A percentile compares a stretch with the other conserved stretches of the same genome.
Evolutionary conservation across 2,797 vertebrate genomes (phyloP).

Genomic region (Selene dorsalis): DNA sequence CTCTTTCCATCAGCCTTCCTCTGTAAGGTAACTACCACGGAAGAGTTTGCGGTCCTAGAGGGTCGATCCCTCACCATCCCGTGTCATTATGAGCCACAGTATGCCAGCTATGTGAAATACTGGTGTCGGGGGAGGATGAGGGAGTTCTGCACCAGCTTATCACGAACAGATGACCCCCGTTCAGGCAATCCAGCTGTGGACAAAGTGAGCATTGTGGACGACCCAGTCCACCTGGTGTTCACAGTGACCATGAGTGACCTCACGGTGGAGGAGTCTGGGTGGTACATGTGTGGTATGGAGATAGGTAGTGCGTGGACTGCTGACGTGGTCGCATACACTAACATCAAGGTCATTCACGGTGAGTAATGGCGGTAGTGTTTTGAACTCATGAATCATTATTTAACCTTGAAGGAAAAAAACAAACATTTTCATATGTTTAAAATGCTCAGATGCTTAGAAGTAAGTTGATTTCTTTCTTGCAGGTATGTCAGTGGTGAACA

Average conservation of each 20-base stretch:
- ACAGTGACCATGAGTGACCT: slow-evolving; percentile 79
- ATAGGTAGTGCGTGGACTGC: slow-evolving; percentile 70
- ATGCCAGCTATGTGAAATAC: slow-evolving; percentile 81
- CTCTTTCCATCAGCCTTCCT: slow-evolving; percentile 55
- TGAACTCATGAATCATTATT: not conserved
- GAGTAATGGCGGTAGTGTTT: slow-evolving; percentile 38
- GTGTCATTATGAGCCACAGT: slow-evolving; percentile 80
- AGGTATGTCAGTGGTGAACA: slow-evolving; percentile 77
- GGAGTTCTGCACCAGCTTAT: slow-evolving; percentile 79
- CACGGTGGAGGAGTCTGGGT: slow-evolving; percentile 72
- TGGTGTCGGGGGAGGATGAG: slow-evolving; percentile 77
- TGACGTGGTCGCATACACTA: slow-evolving; percentile 63
- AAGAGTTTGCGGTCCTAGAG: slow-evolving; percentile 69
- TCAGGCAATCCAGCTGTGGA: not conserved
- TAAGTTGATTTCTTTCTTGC: slow-evolving; percentile 23
- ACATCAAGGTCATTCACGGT: slow-evolving; percentile 82
- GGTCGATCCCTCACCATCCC: slow-evolving; percentile 75
- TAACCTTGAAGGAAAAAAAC: not conserved
- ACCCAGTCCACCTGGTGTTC: slow-evolving; percentile 78
- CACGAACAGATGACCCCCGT: slow-evolving; percentile 68
- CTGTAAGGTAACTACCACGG: slow-evolving; percentile 62
- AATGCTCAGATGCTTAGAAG: not conserved
- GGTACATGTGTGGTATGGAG: slow-evolving; percentile 86
- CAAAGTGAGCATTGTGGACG: slow-evolving; percentile 74
- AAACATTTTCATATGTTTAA: not conserved